Evolutionary conservation across 2,797 vertebrate genomes (phyloP).

Genomic region (Macropus fuliginosus): DNA sequence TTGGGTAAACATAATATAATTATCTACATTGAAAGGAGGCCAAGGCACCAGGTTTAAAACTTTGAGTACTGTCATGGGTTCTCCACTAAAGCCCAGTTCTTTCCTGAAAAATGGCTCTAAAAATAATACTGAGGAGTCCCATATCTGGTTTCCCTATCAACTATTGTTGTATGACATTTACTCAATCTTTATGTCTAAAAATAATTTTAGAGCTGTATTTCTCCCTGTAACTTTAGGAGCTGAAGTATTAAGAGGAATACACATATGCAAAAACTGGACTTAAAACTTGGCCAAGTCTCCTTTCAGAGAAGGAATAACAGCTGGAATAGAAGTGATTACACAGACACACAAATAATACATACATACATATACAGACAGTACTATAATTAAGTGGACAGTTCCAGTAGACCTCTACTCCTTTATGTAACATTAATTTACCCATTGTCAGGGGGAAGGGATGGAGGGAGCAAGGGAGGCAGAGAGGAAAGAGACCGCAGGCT

Average conservation of each 20-base stretch:
- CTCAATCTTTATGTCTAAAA: slow-evolving; percentile 20
- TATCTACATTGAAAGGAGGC: slow-evolving; percentile 48
- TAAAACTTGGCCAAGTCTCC: not conserved
- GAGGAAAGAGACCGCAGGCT: not conserved
- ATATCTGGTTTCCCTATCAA: slow-evolving; percentile 31
- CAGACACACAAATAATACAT: not conserved
- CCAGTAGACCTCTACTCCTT: not conserved
- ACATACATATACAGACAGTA: not conserved
- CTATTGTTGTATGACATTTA: slow-evolving; percentile 24
- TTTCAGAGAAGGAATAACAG: not conserved
- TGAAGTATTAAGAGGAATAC: not conserved
- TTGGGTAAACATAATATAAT: slow-evolving; percentile 61
- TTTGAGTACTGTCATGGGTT: slow-evolving; percentile 8
- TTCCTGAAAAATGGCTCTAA: slow-evolving; percentile 62
- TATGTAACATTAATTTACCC: not conserved
- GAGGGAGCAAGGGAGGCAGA: not conserved
- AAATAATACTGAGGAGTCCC: slow-evolving; percentile 54
- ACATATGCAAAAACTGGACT: not conserved
- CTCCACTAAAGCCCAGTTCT: not conserved
- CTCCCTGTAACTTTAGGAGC: not conserved
- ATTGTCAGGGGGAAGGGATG: not conserved
- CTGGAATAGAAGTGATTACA: not conserved
- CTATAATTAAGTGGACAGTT: not conserved
- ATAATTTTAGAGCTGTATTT: slow-evolving; percentile 25
- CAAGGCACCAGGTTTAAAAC: slow-evolving; percentile 32